A percentile compares a stretch with the other conserved stretches of the same genome.
Conservation (phyloP, 2,797 vertebrate genomes). For the Choloepus didactylus region DNA sequence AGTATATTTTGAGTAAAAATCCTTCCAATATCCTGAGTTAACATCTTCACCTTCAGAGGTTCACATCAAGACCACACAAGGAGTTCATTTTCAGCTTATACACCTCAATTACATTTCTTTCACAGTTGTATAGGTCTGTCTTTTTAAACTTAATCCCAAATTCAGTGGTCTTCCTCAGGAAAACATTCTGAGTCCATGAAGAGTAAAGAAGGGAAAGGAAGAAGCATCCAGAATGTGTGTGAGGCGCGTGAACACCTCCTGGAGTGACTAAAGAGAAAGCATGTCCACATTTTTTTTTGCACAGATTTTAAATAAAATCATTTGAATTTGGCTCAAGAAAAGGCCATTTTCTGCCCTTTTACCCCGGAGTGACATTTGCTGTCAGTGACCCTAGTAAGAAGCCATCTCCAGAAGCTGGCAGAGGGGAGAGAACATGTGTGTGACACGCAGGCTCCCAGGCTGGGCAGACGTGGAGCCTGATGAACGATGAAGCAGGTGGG, state of each 20-base stretch:
- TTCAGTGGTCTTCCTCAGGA: not conserved
- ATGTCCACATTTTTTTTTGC: not conserved
- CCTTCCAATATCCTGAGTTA: not conserved
- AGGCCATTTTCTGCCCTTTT: not conserved
- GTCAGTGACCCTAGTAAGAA: not conserved
- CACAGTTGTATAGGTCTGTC: not conserved
- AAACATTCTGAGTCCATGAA: not conserved
- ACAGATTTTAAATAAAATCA: not conserved
- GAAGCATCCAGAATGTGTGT: not conserved
- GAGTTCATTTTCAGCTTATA: not conserved
- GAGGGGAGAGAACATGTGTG: accelerated
- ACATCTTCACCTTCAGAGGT: not conserved
- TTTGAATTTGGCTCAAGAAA: not conserved
- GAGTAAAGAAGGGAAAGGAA: not conserved
- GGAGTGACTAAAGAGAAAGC: not conserved
- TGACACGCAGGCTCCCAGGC: accelerated
- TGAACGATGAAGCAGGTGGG: not conserved
- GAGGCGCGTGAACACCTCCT: not conserved
- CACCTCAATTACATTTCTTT: not conserved
- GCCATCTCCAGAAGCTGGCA: not conserved
- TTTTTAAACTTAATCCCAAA: not conserved
- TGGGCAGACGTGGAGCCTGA: accelerated
- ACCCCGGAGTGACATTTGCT: not conserved
- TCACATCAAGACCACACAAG: not conserved
- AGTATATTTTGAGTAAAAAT: not conserved